Conservation (phyloP, 2,113 vertebrate species). For the Zootoca vivipara region DNA sequence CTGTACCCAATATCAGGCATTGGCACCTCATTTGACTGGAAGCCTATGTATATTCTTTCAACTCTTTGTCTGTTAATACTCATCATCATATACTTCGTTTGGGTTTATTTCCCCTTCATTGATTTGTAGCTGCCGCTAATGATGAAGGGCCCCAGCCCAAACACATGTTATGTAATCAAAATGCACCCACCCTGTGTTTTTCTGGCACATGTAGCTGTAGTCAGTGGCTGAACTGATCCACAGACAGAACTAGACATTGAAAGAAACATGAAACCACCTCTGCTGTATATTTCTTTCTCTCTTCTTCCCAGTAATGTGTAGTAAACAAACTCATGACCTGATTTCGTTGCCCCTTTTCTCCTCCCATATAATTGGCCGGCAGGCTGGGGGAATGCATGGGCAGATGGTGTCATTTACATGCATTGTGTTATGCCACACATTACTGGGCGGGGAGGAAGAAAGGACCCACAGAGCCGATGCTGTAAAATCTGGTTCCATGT, state of each 20-base stretch:
- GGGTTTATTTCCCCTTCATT: neutral
- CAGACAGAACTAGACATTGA: neutral
- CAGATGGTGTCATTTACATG: neutral
- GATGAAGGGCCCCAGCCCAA: neutral
- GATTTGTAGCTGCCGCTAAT: neutral
- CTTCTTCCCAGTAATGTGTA: neutral
- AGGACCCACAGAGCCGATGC: too few relatives aligned
- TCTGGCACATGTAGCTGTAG: neutral
- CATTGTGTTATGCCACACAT: neutral
- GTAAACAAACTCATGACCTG: neutral
- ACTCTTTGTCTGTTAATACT: neutral
- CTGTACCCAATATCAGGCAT: neutral
- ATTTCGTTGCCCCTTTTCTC: neutral
- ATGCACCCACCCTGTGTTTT: neutral
- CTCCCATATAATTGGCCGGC: neutral
- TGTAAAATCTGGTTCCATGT: neutral
- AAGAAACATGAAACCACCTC: neutral
- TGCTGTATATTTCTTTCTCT: neutral
- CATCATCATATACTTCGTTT: neutral
- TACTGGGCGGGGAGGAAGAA: neutral
- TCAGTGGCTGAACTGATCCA: neutral
- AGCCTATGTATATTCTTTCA: neutral
- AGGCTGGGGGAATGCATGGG: neutral
- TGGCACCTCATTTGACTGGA: neutral
- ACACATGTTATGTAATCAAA: neutral